A percentile compares a stretch with the other conserved stretches of the same genome.
phyloP scores from a whole-genome alignment of 2,888 invertebrate species.

The Leucophenga montana region DNA sequence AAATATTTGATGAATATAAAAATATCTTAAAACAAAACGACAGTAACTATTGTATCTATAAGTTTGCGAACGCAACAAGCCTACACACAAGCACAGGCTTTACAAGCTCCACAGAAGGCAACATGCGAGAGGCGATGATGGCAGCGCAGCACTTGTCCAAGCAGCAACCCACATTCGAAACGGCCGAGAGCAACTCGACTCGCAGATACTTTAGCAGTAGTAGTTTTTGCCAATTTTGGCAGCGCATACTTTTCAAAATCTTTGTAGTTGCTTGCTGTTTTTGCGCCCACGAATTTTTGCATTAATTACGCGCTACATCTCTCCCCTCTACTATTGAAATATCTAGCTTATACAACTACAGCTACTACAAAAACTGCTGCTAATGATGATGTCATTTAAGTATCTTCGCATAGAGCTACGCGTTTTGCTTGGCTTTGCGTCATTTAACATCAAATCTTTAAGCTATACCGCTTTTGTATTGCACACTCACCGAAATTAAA shows the following conservation, averaged over 20 bases:
- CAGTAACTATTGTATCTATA: constrained; percentile 44
- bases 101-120: constrained; percentile 9
- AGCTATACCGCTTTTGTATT: no score
- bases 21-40: no score
- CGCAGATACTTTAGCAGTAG: constrained; percentile 37
- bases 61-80: constrained; percentile 1
- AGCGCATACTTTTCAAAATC: background rate
- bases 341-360: constrained; percentile 29
- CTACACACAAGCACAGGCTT: background rate
- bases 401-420: constrained; percentile 31
- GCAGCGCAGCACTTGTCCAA: constrained; percentile 11
- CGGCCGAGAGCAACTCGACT: background rate
- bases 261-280: constrained; percentile 1
- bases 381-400: constrained; percentile 49
- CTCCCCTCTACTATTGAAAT: constrained; percentile 30
- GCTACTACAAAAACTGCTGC: background rate
- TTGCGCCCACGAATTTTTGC: constrained; percentile 60
- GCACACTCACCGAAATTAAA: constrained; percentile 12
- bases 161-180: background rate
- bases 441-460: constrained; percentile 38
- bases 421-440: constrained; percentile 8
- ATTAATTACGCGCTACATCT: constrained; percentile 65
- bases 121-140: background rate
- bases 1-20: background rate
- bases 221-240: constrained; percentile 58